Evolutionary conservation across 2,113 vertebrate genomes (phyloP), one percentile per base, ranked within the genome.

Genomic region (Reinhardtius hippoglossoides): DNA sequence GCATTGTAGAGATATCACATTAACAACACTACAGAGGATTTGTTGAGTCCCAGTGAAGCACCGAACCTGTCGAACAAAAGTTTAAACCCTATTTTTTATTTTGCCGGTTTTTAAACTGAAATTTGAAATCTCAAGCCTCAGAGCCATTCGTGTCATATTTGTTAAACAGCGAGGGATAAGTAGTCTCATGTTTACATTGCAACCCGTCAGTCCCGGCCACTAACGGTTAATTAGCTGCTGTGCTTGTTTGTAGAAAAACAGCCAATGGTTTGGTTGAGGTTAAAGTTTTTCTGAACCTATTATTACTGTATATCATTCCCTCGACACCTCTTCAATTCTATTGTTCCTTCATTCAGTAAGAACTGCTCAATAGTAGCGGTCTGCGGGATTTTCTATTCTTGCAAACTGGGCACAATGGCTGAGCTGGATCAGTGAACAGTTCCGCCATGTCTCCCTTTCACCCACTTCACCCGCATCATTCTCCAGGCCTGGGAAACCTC

Each of bases 401-500:
- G 40, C 3, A 48, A 26, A 55, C 26, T 3, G 26, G 65, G 24
- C 71, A 76, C 74, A 83, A 83, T 59, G 64, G 72, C 67, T 65
- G 6, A 42, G 57, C 56, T 15, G 20, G 46, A 79, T 40, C 21
- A 31, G 55, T 54, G 3, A 79, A 80, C 63, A 62, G 63, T 16
- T 57, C 57, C 31, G 3, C 20, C 82, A 42, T 73, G 56, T 8
- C 14, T 66, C 61, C 75, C 82, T 80, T 68, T 84, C 67, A 86
- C 80, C 65, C 54, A 71, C 81, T 70, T 84, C 67, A 86, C 80
- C 65, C 48, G 67, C 81, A 61, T 84, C 60, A 18, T 70, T 83
- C 74, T 62, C 37, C 58, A 68, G 44, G 67, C 75, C 50, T 77
- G 81, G 73, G 80, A 88, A 90, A 80, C 57, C 75, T 65, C 64